These are phyloP conservation scores for Ahaetulla prasina DNA, from an alignment of 2,113 vertebrate species.

Conservation along the genomic window DNA sequence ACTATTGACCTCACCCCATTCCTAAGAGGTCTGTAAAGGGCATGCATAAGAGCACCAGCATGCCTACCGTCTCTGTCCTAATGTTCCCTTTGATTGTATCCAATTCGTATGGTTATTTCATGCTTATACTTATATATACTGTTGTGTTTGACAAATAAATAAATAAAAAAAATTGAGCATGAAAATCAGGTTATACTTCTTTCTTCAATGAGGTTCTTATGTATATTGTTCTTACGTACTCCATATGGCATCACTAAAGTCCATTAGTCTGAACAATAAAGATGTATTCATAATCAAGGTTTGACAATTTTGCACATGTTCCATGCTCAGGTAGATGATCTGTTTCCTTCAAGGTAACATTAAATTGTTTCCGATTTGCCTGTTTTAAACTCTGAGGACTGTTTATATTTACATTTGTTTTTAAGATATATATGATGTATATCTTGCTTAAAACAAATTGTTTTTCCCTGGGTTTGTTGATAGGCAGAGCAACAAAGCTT, in stretches of 20 bases:
- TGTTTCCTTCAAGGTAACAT: slow-evolving; percentile 19
- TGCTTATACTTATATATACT: no score
- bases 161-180: no score
- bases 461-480: background rate
- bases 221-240: slow-evolving; percentile 34
- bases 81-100: no score
- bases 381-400: slow-evolving; percentile 8
- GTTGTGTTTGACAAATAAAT: no score
- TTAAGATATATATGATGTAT: slow-evolving; percentile 14
- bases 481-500: background rate
- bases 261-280: slow-evolving; percentile 34
- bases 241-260: background rate
- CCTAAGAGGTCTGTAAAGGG: no score
- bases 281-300: background rate
- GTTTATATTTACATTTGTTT: slow-evolving; percentile 24
- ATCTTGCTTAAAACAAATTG: background rate
- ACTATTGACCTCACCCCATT: no score
- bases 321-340: slow-evolving; percentile 5
- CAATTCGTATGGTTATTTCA: no score
- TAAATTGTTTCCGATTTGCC: background rate
- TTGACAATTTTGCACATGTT: background rate
- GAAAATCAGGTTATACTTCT: slow-evolving; percentile 51
- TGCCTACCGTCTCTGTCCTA: no score
- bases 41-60: no score
- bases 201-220: slow-evolving; percentile 29